Evolutionary conservation across 2,888 invertebrate species (phyloP).

Genomic region (Physocephala rufipes): DNA sequence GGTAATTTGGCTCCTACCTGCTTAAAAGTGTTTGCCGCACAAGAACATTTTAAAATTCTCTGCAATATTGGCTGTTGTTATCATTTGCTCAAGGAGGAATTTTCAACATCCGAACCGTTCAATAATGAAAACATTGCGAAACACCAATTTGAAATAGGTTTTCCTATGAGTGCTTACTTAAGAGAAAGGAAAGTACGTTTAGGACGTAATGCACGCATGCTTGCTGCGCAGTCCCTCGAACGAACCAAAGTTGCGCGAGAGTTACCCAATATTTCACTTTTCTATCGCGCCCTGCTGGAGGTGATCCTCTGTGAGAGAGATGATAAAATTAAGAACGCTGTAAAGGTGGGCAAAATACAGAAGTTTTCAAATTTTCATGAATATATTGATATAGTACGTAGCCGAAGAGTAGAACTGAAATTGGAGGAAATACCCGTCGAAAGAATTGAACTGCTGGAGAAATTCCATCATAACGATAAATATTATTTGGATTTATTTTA

Average conservation of each 20-base stretch:
- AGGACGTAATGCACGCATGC: slow-evolving; percentile 83
- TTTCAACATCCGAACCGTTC: slow-evolving; percentile 59
- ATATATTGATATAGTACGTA: slow-evolving; percentile 75
- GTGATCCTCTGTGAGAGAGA: slow-evolving; percentile 66
- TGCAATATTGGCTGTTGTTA: slow-evolving; percentile 92
- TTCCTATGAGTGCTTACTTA: slow-evolving; percentile 75
- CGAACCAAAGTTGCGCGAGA: slow-evolving; percentile 70
- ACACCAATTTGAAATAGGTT: slow-evolving; percentile 66
- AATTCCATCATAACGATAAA: slow-evolving; percentile 65
- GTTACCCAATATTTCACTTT: slow-evolving; percentile 72
- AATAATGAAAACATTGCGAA: slow-evolving; percentile 56
- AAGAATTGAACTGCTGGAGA: slow-evolving; percentile 66
- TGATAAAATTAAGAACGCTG: slow-evolving; percentile 61
- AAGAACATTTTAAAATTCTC: slow-evolving; percentile 69
- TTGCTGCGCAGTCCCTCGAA: slow-evolving; percentile 85
- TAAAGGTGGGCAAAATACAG: slow-evolving; percentile 72
- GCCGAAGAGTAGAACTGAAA: slow-evolving; percentile 63
- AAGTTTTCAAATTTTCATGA: slow-evolving; percentile 73
- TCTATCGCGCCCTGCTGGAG: slow-evolving; percentile 82
- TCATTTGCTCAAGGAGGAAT: slow-evolving; percentile 77
- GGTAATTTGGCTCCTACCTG: slow-evolving; percentile 82
- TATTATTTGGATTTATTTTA: slow-evolving; percentile 78
- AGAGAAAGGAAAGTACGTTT: slow-evolving; percentile 67
- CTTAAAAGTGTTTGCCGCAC: slow-evolving; percentile 73
- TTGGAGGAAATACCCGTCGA: slow-evolving; percentile 43